Percentiles rank a stretch among this genome's conserved stretches.
Evolutionary conservation across 2,888 invertebrate genomes (phyloP).

Genomic region (Cepaea hortensis): DNA sequence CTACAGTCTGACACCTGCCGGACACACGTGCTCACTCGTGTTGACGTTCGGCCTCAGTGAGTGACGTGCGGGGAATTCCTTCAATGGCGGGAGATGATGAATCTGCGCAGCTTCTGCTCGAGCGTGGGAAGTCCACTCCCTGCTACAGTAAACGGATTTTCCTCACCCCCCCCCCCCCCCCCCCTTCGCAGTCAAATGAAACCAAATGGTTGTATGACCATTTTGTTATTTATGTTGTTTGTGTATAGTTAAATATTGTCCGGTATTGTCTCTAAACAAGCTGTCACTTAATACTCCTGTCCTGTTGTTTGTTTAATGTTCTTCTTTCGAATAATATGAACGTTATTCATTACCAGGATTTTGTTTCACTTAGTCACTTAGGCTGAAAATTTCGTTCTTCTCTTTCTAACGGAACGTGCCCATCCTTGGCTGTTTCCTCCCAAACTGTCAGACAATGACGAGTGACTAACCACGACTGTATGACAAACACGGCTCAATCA

Average conservation of each 20-base stretch:
- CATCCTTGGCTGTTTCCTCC: neutral
- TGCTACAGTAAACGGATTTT: neutral
- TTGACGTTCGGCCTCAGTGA: conserved; percentile 40
- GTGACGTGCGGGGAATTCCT: conserved; percentile 29
- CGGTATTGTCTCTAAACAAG: neutral
- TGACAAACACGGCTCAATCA: neutral
- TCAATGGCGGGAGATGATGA: conserved; percentile 27
- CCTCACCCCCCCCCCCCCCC: neutral
- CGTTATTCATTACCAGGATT: no score
- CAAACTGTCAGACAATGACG: neutral
- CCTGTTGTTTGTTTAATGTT: no score
- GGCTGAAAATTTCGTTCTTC: no score
- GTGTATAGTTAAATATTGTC: neutral
- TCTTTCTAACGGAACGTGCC: neutral
- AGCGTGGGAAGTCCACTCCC: conserved; percentile 13
- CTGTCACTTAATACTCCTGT: no score
- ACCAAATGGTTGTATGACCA: neutral
- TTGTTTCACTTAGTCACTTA: no score
- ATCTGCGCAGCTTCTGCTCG: neutral
- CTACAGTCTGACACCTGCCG: no score
- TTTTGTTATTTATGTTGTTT: no score
- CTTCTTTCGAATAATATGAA: no score
- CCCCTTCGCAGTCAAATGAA: no score
- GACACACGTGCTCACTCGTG: no score
- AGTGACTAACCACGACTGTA: neutral